These are phyloP conservation scores for Cyphomyrus plagiostoma DNA, from an alignment of 2,113 vertebrate species.

Conservation along the genomic window DNA sequence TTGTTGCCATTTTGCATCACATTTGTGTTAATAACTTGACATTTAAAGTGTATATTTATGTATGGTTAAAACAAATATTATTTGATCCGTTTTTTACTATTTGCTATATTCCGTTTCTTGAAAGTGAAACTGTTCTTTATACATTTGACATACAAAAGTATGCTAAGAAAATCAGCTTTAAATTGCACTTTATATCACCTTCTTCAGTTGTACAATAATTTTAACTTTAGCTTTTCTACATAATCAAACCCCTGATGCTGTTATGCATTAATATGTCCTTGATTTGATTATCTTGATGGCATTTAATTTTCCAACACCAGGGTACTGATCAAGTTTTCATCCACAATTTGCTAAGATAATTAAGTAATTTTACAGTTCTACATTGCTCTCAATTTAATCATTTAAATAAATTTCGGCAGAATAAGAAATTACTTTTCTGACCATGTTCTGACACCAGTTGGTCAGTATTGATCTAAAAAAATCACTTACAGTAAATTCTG, in stretches of 20 bases:
- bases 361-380: not conserved
- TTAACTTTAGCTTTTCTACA: not conserved
- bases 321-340: conserved; percentile 8
- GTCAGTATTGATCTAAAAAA: not conserved
- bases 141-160: not conserved
- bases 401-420: not conserved
- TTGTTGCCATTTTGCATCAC: not conserved
- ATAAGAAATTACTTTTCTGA: not conserved
- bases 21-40: not conserved
- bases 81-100: not conserved
- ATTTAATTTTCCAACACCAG: conserved; percentile 7
- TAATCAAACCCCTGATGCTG: not conserved
- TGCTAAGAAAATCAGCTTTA: not conserved
- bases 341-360: conserved; percentile 1
- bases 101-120: not conserved
- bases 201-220: not conserved
- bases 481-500: not conserved
- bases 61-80: not conserved
- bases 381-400: not conserved
- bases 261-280: not conserved
- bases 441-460: not conserved
- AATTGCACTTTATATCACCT: not conserved
- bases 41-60: not conserved
- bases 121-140: not conserved
- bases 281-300: conserved; percentile 12